phyloP scores from a whole-genome alignment of 2,888 invertebrate genomes.

The Busseola fusca region DNA sequence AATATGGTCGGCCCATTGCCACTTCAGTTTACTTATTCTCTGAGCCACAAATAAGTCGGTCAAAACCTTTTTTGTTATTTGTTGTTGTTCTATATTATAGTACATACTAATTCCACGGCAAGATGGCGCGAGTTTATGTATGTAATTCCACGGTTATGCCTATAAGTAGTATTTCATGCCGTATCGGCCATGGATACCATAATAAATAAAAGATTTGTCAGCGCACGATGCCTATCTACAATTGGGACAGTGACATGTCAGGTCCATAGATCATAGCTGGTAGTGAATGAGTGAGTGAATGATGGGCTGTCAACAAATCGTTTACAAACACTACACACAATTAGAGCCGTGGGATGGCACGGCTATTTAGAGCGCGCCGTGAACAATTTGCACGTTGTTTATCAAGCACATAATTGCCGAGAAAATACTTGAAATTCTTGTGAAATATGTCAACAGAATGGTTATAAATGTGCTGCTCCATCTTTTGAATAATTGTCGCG shows the following conservation, averaged over 20 bases:
- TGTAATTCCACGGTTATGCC: not conserved
- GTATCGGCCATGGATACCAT: not conserved
- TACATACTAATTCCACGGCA: not conserved
- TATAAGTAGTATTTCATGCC: not conserved
- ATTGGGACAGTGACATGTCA: not conserved
- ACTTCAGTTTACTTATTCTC: too few relatives aligned
- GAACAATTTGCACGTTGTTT: slow-evolving; percentile 16
- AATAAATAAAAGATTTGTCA: slow-evolving; percentile 7
- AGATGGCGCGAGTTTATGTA: not conserved
- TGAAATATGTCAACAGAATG: not conserved
- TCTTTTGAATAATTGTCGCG: not conserved
- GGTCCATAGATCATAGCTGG: slow-evolving; percentile 22
- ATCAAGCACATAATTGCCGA: not conserved
- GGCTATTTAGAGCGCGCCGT: slow-evolving; percentile 29
- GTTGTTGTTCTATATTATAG: not conserved
- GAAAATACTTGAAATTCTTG: not conserved
- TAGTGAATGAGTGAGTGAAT: slow-evolving; percentile 19
- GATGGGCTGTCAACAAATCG: slow-evolving; percentile 39
- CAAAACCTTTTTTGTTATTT: not conserved
- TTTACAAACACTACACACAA: slow-evolving; percentile 18
- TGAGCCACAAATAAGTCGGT: not conserved
- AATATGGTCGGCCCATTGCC: too few relatives aligned
- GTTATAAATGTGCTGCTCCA: not conserved
- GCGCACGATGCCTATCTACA: slow-evolving; percentile 1
- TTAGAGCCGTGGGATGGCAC: slow-evolving; percentile 18